Evolutionary conservation across 2,113 vertebrate genomes (phyloP).

Genomic region (Otis tarda): DNA sequence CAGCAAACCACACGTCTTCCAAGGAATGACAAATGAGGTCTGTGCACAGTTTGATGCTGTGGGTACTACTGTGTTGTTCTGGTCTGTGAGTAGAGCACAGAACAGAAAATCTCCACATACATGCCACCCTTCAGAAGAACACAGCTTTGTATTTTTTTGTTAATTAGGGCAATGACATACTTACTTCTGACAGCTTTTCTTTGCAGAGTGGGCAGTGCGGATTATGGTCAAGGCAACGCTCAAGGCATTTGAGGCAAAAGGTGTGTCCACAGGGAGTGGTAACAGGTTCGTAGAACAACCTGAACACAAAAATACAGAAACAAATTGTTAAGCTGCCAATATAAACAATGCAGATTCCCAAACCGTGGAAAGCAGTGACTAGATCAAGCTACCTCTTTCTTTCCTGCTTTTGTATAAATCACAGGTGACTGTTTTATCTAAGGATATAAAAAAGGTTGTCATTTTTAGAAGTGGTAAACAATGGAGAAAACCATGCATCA

Average conservation of each 20-base stretch:
- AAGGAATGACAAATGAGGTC: background rate
- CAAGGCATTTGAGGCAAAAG: constrained; percentile 94
- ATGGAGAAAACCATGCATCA: background rate
- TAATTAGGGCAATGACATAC: background rate
- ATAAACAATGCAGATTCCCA: background rate
- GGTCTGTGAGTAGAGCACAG: background rate
- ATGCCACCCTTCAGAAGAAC: background rate
- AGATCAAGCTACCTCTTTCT: background rate
- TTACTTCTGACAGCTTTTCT: constrained; percentile 89
- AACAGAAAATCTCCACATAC: background rate
- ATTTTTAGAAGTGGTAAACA: background rate
- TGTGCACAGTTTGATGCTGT: background rate
- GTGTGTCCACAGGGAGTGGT: constrained; percentile 91
- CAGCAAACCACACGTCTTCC: background rate
- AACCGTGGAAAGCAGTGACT: background rate
- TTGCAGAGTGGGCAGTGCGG: constrained; percentile 91
- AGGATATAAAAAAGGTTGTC: background rate
- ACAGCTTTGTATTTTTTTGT: background rate
- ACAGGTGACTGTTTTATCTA: background rate
- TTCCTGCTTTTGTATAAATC: background rate
- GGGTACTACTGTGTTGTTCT: background rate
- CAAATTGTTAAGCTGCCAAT: constrained; percentile 14
- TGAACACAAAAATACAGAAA: constrained; percentile 42
- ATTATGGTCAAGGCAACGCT: constrained; percentile 92
- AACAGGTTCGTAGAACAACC: constrained; percentile 93